Percentiles rank a stretch among this genome's conserved stretches.
Conservation (phyloP, 2,797 vertebrate genomes). For the Megaceryle alcyon region DNA sequence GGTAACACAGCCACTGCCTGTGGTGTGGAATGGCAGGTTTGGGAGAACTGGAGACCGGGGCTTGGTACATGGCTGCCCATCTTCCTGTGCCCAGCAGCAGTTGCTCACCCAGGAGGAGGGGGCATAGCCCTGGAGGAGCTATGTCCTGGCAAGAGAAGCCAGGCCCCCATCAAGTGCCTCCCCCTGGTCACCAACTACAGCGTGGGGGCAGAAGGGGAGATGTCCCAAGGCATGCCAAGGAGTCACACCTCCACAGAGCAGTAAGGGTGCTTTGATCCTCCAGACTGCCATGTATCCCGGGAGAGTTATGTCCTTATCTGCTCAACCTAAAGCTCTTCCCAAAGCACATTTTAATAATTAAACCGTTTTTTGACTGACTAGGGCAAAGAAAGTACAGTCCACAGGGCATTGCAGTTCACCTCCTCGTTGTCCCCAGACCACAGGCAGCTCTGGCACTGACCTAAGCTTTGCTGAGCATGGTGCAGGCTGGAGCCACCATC, state of each 20-base stretch:
- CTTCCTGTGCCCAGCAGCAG: rapidly evolving
- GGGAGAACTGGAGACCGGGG: neutral
- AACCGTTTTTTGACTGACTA: neutral
- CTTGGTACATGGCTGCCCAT: rapidly evolving
- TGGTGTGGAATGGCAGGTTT: rapidly evolving
- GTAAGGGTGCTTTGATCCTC: neutral
- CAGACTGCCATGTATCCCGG: neutral
- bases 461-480: rapidly evolving
- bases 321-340: neutral
- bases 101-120: neutral
- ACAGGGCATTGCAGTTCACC: rapidly evolving
- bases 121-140: neutral
- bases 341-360: neutral
- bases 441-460: neutral
- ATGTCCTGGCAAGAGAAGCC: neutral
- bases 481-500: neutral
- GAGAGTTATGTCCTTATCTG: neutral
- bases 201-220: neutral
- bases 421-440: rapidly evolving
- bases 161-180: rapidly evolving
- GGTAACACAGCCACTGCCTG: neutral
- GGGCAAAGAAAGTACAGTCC: rapidly evolving
- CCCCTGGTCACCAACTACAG: neutral
- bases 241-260: neutral
- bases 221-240: rapidly evolving